Evolutionary conservation across 2,888 invertebrate genomes (phyloP).

Genomic region (Diaprepes abbreviatus): DNA sequence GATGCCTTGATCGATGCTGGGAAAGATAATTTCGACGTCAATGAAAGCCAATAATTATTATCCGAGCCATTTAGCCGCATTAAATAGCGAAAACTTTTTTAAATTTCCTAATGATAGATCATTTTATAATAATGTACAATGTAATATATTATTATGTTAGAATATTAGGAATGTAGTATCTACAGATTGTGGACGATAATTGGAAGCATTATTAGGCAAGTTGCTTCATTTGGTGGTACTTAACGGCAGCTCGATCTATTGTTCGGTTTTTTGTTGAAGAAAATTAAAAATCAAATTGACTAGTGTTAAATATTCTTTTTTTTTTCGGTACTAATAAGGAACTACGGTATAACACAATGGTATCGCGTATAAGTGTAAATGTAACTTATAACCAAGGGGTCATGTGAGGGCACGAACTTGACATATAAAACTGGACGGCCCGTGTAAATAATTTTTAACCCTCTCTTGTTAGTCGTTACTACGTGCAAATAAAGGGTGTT

Average conservation of each 20-base stretch:
- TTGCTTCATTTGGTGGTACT: slow-evolving; percentile 4
- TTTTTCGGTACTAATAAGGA: no score
- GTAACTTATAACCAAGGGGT: no score
- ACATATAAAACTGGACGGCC: no score
- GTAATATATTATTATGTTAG: neutral
- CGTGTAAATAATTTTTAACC: no score
- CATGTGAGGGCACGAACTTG: no score
- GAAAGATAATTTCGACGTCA: slow-evolving; percentile 28
- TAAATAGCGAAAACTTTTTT: slow-evolving; percentile 2
- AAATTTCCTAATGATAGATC: neutral
- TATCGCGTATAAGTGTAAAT: no score
- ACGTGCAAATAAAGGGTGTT: no score
- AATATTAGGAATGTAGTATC: neutral
- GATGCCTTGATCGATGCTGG: slow-evolving; percentile 9
- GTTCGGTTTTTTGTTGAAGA: neutral
- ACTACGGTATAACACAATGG: no score
- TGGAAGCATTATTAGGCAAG: neutral
- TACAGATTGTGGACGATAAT: neutral
- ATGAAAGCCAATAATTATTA: slow-evolving; percentile 31
- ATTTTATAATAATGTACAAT: neutral
- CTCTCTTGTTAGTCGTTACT: no score
- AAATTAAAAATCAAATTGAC: neutral
- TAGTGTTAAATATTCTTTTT: neutral
- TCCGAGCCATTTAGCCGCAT: neutral
- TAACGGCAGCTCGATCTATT: neutral